Percentiles rank a stretch among this genome's conserved stretches.
phyloP scores from a whole-genome alignment of 1,140 invertebrate species.

The Dreissena polymorpha region DNA sequence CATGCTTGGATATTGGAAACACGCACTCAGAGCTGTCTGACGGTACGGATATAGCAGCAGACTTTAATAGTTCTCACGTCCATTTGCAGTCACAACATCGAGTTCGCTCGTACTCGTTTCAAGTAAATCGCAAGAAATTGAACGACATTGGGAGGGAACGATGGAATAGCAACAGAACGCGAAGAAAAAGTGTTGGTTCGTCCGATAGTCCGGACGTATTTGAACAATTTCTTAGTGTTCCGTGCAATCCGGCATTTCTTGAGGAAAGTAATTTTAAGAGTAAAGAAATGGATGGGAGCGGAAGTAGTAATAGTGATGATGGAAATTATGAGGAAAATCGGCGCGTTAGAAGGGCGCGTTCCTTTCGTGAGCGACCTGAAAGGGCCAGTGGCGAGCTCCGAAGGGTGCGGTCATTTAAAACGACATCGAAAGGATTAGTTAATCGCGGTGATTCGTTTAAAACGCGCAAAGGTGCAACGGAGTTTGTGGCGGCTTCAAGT shows the following conservation, averaged over 20 bases:
- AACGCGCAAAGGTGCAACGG: background rate
- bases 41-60: too few species aligned
- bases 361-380: constrained; percentile 26
- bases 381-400: constrained; percentile 31
- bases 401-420: constrained; percentile 91
- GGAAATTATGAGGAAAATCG: background rate
- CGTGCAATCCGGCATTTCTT: background rate
- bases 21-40: too few species aligned
- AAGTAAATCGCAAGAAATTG: background rate
- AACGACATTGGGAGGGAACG: background rate
- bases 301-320: background rate
- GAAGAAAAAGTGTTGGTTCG: background rate
- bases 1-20: too few species aligned
- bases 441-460: constrained; percentile 94
- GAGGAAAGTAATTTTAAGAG: background rate
- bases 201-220: background rate
- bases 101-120: background rate
- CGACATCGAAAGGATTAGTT: constrained; percentile 91
- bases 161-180: background rate
- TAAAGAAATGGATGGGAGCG: background rate
- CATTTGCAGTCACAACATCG: background rate
- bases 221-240: background rate
- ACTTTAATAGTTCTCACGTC: background rate
- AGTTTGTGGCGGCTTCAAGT: background rate
- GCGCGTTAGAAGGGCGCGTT: constrained; percentile 21